Conservation (phyloP, 2,797 vertebrate species). For the Microchirus variegatus region DNA sequence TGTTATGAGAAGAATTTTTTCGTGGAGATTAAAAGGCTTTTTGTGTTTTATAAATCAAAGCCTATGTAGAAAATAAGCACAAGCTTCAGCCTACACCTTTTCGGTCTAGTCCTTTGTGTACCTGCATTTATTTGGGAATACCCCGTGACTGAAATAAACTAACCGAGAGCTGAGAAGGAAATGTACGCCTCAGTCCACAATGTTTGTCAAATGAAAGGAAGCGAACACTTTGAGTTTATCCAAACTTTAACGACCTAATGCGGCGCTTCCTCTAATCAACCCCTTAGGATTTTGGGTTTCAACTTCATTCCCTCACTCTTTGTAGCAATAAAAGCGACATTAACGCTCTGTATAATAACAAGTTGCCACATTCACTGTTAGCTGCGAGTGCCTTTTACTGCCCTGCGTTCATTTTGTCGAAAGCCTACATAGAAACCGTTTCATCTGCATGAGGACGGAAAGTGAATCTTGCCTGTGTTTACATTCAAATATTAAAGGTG, state of each 20-base stretch:
- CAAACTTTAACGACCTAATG: constrained; percentile 18
- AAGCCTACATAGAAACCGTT: background rate
- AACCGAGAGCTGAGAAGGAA: too few species aligned
- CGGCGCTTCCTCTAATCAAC: constrained; percentile 20
- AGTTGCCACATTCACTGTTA: constrained; percentile 6
- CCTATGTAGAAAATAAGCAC: background rate
- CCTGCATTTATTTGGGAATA: too few species aligned
- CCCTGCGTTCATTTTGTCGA: constrained; percentile 8
- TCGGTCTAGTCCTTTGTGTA: too few species aligned
- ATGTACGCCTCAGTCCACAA: background rate
- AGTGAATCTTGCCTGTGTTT: constrained; percentile 1
- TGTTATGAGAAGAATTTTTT: background rate
- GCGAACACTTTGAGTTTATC: constrained; percentile 16
- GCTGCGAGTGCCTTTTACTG: constrained; percentile 5
- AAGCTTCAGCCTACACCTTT: too few species aligned
- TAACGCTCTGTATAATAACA: background rate
- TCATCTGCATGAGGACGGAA: background rate
- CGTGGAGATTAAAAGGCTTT: too few species aligned
- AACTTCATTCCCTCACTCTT: constrained; percentile 2
- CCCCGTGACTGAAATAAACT: too few species aligned
- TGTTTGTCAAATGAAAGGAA: constrained; percentile 15
- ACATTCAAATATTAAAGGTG: background rate
- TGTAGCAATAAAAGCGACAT: constrained; percentile 17
- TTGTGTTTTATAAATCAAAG: too few species aligned
- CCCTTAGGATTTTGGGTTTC: constrained; percentile 19